Evolutionary conservation across 2,888 invertebrate species (phyloP).

Genomic region (Cosmopolites sordidus): DNA sequence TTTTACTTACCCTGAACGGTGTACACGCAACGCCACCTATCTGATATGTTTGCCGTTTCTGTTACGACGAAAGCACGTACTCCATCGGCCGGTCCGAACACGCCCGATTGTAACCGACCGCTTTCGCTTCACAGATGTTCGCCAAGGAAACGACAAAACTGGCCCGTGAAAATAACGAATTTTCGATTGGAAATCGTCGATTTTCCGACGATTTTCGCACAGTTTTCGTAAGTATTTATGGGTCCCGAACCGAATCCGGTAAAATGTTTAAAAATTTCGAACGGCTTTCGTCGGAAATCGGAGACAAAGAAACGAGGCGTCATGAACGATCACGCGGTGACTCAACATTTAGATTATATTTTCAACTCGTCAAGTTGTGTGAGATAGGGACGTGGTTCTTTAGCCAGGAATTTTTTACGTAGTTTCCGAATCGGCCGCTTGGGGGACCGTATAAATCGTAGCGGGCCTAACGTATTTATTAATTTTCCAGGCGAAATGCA

Average conservation of each 20-base stretch:
- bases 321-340: slow-evolving; percentile 32
- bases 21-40: slow-evolving; percentile 49
- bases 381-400: slow-evolving; percentile 46
- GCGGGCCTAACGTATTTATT: slow-evolving; percentile 36
- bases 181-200: slow-evolving; percentile 32
- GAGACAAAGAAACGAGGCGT: slow-evolving; percentile 28
- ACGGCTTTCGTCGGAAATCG: slow-evolving; percentile 28
- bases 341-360: slow-evolving; percentile 43
- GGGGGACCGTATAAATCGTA: slow-evolving; percentile 30
- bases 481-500: slow-evolving; percentile 45
- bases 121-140: slow-evolving; percentile 42
- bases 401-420: slow-evolving; percentile 45
- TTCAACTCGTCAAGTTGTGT: slow-evolving; percentile 46
- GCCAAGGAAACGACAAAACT: slow-evolving; percentile 41
- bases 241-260: slow-evolving; percentile 34
- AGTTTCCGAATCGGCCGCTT: slow-evolving; percentile 44
- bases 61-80: slow-evolving; percentile 50
- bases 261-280: slow-evolving; percentile 39
- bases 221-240: slow-evolving; percentile 32
- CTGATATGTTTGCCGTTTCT: slow-evolving; percentile 42
- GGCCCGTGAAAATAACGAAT: slow-evolving; percentile 41
- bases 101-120: slow-evolving; percentile 39
- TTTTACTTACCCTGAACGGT: slow-evolving; percentile 48
- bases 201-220: slow-evolving; percentile 34
- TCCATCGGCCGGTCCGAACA: slow-evolving; percentile 41